These are phyloP conservation scores for Setipinna tenuifilis DNA, from an alignment of 2,797 vertebrate species.

Conservation along the genomic window DNA sequence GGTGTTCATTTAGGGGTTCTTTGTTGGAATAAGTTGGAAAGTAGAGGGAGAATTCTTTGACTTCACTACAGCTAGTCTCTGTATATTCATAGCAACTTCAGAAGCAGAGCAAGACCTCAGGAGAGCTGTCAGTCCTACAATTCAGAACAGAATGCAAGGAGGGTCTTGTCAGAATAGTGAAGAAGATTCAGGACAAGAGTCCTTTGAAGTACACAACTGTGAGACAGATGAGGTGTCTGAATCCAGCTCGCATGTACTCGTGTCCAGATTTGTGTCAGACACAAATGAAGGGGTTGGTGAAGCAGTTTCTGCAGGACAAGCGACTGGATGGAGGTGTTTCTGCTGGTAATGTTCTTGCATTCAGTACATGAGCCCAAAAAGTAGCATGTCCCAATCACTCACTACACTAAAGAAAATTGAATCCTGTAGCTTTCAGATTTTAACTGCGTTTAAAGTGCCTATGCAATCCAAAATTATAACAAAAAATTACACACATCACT, in stretches of 20 bases:
- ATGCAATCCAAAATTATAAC: too few species aligned
- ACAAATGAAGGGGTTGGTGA: constrained; percentile 28
- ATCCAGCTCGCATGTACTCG: constrained; percentile 16
- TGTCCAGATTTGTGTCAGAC: constrained; percentile 21
- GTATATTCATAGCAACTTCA: constrained; percentile 6
- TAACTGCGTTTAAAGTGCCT: too few species aligned
- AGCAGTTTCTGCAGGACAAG: constrained; percentile 31
- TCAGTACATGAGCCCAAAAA: too few species aligned
- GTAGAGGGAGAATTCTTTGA: too few species aligned
- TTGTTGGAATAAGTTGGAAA: too few species aligned
- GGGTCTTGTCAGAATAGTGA: constrained; percentile 14
- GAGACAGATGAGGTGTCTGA: constrained; percentile 29
- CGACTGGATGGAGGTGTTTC: constrained; percentile 17
- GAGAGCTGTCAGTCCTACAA: constrained; percentile 17
- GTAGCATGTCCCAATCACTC: too few species aligned
- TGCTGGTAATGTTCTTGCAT: constrained; percentile 11
- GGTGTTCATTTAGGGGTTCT: too few species aligned
- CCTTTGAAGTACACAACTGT: constrained; percentile 33
- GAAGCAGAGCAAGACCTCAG: constrained; percentile 19
- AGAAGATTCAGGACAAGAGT: constrained; percentile 32
- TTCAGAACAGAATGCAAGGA: constrained; percentile 27
- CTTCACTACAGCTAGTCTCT: too few species aligned
- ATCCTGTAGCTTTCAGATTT: too few species aligned
- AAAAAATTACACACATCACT: too few species aligned
- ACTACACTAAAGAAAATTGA: too few species aligned